Evolutionary conservation across 2,888 invertebrate species (phyloP).

Genomic region (Nemotelus pantherinus): DNA sequence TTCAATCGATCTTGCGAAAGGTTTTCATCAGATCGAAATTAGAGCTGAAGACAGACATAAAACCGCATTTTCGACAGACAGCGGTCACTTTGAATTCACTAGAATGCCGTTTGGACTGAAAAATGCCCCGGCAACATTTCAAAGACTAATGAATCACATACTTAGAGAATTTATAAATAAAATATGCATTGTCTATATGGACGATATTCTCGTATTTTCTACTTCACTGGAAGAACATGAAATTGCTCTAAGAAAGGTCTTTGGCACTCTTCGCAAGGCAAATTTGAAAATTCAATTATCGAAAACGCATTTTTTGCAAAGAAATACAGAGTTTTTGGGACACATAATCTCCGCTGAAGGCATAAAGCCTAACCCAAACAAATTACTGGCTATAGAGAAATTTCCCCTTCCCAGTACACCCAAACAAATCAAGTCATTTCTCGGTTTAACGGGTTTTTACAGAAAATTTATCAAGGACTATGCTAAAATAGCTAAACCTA

Average conservation of each 20-base stretch:
- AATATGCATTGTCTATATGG: slow-evolving; percentile 51
- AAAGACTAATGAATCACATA: slow-evolving; percentile 50
- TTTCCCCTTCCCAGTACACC: slow-evolving; percentile 52
- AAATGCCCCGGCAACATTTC: slow-evolving; percentile 57
- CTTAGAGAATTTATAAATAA: slow-evolving; percentile 53
- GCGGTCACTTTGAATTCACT: slow-evolving; percentile 55
- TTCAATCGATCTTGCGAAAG: slow-evolving; percentile 27
- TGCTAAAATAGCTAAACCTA: slow-evolving; percentile 29
- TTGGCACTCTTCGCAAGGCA: slow-evolving; percentile 50
- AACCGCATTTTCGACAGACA: slow-evolving; percentile 57
- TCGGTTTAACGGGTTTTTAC: slow-evolving; percentile 45
- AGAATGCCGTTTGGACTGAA: slow-evolving; percentile 60
- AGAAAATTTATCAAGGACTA: slow-evolving; percentile 32
- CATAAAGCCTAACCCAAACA: slow-evolving; percentile 55
- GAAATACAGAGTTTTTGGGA: slow-evolving; percentile 52
- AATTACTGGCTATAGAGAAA: slow-evolving; percentile 53
- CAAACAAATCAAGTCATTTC: slow-evolving; percentile 55
- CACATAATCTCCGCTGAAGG: slow-evolving; percentile 56
- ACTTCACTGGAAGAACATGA: slow-evolving; percentile 55
- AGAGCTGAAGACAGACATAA: slow-evolving; percentile 50
- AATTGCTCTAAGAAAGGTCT: slow-evolving; percentile 50
- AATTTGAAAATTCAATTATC: slow-evolving; percentile 54
- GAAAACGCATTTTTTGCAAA: slow-evolving; percentile 36
- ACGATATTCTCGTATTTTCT: slow-evolving; percentile 52
- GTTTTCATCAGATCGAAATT: slow-evolving; percentile 45